These are phyloP conservation scores for Megalonaias nervosa DNA, from an alignment of 1,140 invertebrate species.

Conservation along the genomic window DNA sequence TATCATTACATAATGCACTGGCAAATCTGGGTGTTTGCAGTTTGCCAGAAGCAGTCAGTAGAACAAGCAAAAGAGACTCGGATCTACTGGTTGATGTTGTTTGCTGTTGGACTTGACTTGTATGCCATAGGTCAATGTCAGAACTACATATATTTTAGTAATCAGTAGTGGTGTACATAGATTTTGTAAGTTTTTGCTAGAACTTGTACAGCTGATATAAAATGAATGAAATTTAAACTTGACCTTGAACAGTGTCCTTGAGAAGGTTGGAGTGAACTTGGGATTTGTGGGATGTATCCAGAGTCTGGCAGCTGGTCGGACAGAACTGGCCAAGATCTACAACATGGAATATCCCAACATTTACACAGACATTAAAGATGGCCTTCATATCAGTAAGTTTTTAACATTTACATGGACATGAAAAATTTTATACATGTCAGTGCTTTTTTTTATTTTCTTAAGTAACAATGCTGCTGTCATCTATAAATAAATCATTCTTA, in stretches of 20 bases:
- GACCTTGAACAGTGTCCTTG: conserved; percentile 80
- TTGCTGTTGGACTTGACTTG: not conserved
- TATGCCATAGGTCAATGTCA: not conserved
- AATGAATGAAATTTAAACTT: not conserved
- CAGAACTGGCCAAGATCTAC: conserved; percentile 45
- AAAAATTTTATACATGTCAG: not conserved
- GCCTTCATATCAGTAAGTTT: conserved; percentile 66
- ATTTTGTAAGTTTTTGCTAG: not conserved
- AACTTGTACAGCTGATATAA: too few relatives aligned
- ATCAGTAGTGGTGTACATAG: not conserved
- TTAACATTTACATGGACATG: not conserved
- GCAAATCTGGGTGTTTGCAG: too few relatives aligned
- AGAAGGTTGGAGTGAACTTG: conserved; percentile 86
- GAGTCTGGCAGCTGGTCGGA: conserved; percentile 49
- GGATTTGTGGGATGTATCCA: conserved; percentile 88
- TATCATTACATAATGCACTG: too few relatives aligned
- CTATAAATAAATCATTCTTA: not conserved
- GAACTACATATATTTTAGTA: not conserved
- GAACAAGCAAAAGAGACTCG: not conserved
- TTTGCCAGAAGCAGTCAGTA: too few relatives aligned
- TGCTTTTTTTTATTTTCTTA: not conserved
- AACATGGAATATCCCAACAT: conserved; percentile 45
- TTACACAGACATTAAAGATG: conserved; percentile 61
- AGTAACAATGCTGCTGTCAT: conserved; percentile 27
- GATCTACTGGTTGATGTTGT: not conserved